phyloP scores from a whole-genome alignment of 2,888 invertebrate species.

The Sesia bembeciformis region DNA sequence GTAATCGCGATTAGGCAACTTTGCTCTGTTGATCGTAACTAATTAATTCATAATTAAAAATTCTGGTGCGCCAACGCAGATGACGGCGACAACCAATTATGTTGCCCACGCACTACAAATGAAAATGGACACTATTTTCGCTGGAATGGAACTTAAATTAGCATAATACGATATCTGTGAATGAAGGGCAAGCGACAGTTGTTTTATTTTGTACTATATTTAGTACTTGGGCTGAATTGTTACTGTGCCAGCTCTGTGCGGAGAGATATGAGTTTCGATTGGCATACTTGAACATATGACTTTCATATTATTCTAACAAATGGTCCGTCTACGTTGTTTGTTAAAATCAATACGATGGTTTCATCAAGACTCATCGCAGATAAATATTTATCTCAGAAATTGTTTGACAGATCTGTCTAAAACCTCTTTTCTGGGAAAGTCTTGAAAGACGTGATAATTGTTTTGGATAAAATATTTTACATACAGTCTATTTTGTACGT shows the following conservation, averaged over 20 bases:
- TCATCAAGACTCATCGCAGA: too few species aligned
- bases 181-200: conserved; percentile 72
- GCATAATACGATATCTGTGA: conserved; percentile 35
- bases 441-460: too few species aligned
- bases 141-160: conserved; percentile 36
- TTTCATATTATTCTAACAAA: too few species aligned
- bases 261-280: conserved; percentile 42
- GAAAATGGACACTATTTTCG: conserved; percentile 45
- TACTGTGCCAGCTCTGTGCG: conserved; percentile 62
- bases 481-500: too few species aligned
- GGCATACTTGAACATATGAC: conserved; percentile 28
- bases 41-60: conserved; percentile 75
- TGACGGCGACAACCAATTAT: conserved; percentile 62
- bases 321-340: too few species aligned
- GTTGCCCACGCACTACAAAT: conserved; percentile 30
- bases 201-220: conserved; percentile 74
- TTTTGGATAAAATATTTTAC: too few species aligned
- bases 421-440: too few species aligned
- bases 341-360: too few species aligned
- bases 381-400: too few species aligned
- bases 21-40: conserved; percentile 63
- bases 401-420: too few species aligned
- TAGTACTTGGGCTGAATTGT: conserved; percentile 68
- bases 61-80: conserved; percentile 67
- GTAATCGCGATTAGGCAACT: conserved; percentile 55